A percentile compares a stretch with the other conserved stretches of the same genome.
phyloP scores from a whole-genome alignment of 2,888 invertebrate genomes.

The Beris chalybata region DNA sequence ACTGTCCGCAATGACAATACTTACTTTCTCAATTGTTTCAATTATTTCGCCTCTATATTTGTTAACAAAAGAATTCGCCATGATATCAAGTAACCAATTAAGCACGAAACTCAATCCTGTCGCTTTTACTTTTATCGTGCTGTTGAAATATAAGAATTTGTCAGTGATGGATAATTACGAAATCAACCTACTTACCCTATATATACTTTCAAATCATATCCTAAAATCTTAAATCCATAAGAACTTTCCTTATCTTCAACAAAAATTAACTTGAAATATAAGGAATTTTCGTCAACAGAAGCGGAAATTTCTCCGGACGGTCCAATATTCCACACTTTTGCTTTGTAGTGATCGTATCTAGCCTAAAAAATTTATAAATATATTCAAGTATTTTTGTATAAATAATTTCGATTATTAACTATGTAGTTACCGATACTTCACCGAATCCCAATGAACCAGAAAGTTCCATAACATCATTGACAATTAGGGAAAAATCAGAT shows the following conservation, averaged over 20 bases:
- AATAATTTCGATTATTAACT: no score
- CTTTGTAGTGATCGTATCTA: conserved; percentile 7
- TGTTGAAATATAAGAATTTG: not conserved
- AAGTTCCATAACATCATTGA: not conserved
- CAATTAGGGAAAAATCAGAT: conserved; percentile 8
- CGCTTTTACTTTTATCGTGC: conserved; percentile 11
- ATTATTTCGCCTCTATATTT: conserved; percentile 8
- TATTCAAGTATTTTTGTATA: no score
- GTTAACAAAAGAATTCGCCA: conserved; percentile 4
- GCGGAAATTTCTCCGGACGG: conserved; percentile 17
- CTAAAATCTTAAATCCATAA: not conserved
- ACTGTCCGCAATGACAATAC: no score
- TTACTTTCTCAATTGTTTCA: conserved; percentile 7
- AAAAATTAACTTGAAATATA: conserved; percentile 7
- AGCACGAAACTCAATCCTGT: conserved; percentile 19
- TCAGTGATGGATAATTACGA: not conserved
- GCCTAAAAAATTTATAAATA: not conserved
- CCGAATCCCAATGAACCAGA: conserved; percentile 10
- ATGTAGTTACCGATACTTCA: conserved; percentile 2
- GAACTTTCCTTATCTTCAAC: not conserved
- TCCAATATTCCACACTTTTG: conserved; percentile 24
- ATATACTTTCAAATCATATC: conserved; percentile 1
- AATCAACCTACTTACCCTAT: conserved; percentile 4
- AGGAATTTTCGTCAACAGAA: not conserved
- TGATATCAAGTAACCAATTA: conserved; percentile 21